Evolutionary conservation across 2,888 invertebrate species (phyloP), one percentile per base, ranked within the genome.

Genomic region (Xestia sexstrigata): DNA sequence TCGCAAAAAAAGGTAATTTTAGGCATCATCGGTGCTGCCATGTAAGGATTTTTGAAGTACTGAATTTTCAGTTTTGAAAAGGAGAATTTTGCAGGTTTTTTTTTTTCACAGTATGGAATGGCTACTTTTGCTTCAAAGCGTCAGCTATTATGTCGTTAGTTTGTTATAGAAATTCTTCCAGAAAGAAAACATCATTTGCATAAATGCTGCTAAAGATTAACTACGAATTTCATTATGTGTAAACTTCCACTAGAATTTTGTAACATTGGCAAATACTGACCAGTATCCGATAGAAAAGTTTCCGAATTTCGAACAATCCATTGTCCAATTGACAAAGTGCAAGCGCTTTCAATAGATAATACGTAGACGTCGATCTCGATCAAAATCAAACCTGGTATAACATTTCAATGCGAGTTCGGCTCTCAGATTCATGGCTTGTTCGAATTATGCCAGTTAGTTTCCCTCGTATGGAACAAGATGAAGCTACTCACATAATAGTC

Each of bases 401-500:
- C 92, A 92, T 94, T 92, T 93, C 93, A 93, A 92, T 94, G 91
- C 90, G 90, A 90, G 90, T 91, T 91, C 87, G 90, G 89, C 87
- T 86, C 89, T 89, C 89, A 82, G 89, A 92, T 92, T 93, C 92
- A 91, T 91, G 86, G 90, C 88, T 87, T 90, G 92, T 89, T 92
- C 91, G 90, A 91, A 92, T 91, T 91, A 91, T 90, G 89, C 87
- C 90, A 89, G 92, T 91, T 90, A 90, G 88, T 87, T 90, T 89
- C 86, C 89, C 90, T 90, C 90, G 87, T 84, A 91, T 89, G 88
- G 88, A 90, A 82, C 89, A 88, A 92, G 92, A 93, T 91, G 93
- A 91, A 92, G 91, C 91, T 91, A 91, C 91, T 93, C 93, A 91
- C 90, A 93, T 95, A 94, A 94, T 93, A 91, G 93, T 90, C 87